Evolutionary conservation across 2,113 vertebrate species (phyloP).

Genomic region (Psophia crepitans): DNA sequence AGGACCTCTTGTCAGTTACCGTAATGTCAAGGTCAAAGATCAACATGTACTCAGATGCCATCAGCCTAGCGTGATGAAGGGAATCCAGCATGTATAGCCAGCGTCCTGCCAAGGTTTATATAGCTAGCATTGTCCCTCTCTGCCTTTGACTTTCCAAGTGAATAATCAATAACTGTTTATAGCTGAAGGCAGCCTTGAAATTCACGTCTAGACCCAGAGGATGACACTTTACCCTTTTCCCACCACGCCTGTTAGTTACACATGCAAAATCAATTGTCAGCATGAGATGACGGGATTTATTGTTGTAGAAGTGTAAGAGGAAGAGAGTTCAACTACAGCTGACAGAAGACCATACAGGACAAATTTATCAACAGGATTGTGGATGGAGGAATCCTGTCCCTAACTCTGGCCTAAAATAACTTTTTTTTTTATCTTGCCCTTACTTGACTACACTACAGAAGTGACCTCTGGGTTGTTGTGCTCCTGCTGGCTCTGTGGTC

Average conservation of each 20-base stretch:
- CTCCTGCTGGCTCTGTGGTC: neutral
- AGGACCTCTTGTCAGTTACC: neutral
- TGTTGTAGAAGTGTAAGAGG: neutral
- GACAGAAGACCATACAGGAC: neutral
- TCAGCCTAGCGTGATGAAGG: neutral
- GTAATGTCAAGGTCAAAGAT: neutral
- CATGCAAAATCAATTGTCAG: neutral
- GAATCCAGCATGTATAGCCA: neutral
- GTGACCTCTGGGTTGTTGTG: neutral
- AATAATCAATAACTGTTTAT: constrained; percentile 36
- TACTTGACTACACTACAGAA: neutral
- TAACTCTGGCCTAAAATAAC: neutral
- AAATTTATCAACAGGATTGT: neutral
- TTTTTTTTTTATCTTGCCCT: neutral
- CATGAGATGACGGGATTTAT: neutral
- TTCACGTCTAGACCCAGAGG: neutral
- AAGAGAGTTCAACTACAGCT: neutral
- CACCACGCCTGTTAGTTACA: neutral
- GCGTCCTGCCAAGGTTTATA: neutral
- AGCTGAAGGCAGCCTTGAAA: constrained; percentile 29
- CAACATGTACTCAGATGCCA: neutral
- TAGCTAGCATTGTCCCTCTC: neutral
- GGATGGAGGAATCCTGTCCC: neutral
- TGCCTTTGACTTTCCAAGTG: constrained; percentile 17
- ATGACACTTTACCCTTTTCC: neutral